A percentile compares a stretch with the other conserved stretches of the same genome.
Evolutionary conservation across 2,888 invertebrate species (phyloP).

Genomic region (Gastracanthus pulcherrimus): DNA sequence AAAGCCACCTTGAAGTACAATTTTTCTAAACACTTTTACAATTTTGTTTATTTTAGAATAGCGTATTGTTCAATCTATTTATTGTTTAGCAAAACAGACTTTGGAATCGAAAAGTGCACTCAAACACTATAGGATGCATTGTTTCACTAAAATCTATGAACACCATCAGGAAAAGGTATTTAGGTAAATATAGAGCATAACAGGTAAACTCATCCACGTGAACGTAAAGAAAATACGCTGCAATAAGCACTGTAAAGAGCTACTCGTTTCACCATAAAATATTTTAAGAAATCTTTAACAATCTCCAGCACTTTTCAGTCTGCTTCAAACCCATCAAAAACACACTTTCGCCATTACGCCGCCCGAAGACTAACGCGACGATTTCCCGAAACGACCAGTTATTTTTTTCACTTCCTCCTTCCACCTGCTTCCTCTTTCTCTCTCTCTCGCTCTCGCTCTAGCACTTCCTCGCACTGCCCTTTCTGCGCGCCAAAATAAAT

Average conservation of each 20-base stretch:
- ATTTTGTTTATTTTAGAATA: too few relatives aligned
- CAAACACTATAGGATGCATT: too few relatives aligned
- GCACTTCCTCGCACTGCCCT: conserved; percentile 18
- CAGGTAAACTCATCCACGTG: too few relatives aligned
- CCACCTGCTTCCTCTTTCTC: neutral
- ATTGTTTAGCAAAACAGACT: too few relatives aligned
- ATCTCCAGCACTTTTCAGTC: neutral
- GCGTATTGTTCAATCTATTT: too few relatives aligned
- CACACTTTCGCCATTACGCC: neutral
- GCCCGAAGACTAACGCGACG: conserved; percentile 18
- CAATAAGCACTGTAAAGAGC: neutral
- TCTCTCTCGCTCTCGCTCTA: neutral
- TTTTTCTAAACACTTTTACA: too few relatives aligned
- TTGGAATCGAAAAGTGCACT: too few relatives aligned
- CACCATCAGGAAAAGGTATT: too few relatives aligned
- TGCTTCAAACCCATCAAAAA: neutral
- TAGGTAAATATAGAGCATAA: too few relatives aligned
- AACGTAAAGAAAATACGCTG: neutral
- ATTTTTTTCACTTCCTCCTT: neutral
- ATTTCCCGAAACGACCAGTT: conserved; percentile 34
- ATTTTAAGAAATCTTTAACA: neutral
- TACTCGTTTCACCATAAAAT: neutral
- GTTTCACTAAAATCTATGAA: too few relatives aligned
- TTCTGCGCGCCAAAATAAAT: conserved; percentile 43
- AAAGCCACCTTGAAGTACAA: too few relatives aligned